Evolutionary conservation across 2,797 vertebrate genomes (phyloP).

Genomic region (Gambelia wislizenii): DNA sequence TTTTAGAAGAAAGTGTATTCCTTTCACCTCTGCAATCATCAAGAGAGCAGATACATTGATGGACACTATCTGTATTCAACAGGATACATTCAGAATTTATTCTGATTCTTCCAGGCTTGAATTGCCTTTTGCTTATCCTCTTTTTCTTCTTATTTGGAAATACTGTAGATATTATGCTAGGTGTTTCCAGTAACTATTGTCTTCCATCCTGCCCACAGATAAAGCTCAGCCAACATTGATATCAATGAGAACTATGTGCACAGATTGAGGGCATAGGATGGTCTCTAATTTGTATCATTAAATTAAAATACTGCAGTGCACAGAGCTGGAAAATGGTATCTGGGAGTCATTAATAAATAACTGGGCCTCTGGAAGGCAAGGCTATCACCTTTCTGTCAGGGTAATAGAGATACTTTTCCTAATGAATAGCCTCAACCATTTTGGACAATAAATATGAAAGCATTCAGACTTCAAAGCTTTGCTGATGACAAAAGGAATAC

Average conservation of each 20-base stretch:
- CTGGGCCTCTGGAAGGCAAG: slow-evolving; percentile 50
- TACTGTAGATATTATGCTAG: slow-evolving; percentile 15
- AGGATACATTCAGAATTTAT: background rate
- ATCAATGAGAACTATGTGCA: slow-evolving; percentile 40
- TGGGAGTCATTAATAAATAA: slow-evolving; percentile 69
- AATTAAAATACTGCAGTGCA: slow-evolving; percentile 62
- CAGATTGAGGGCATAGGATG: slow-evolving; percentile 36
- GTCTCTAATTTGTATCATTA: slow-evolving; percentile 63
- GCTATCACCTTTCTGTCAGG: slow-evolving; percentile 70
- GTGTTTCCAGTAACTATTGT: background rate
- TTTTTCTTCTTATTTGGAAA: background rate
- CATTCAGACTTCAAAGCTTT: slow-evolving; percentile 51
- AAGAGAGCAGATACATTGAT: background rate
- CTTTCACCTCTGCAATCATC: background rate
- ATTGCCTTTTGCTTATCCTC: slow-evolving; percentile 31
- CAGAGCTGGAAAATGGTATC: slow-evolving; percentile 66
- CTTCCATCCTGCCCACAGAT: background rate
- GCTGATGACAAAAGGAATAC: slow-evolving; percentile 31
- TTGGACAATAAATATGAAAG: slow-evolving; percentile 63
- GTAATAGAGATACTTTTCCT: slow-evolving; percentile 66
- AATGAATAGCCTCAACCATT: slow-evolving; percentile 56
- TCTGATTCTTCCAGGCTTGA: background rate
- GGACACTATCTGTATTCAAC: background rate
- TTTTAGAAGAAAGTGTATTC: background rate
- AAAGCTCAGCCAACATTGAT: slow-evolving; percentile 15